Base-by-base conservation (phyloP, 2,888 invertebrate genomes). In the Cantharis nigra region DNA sequence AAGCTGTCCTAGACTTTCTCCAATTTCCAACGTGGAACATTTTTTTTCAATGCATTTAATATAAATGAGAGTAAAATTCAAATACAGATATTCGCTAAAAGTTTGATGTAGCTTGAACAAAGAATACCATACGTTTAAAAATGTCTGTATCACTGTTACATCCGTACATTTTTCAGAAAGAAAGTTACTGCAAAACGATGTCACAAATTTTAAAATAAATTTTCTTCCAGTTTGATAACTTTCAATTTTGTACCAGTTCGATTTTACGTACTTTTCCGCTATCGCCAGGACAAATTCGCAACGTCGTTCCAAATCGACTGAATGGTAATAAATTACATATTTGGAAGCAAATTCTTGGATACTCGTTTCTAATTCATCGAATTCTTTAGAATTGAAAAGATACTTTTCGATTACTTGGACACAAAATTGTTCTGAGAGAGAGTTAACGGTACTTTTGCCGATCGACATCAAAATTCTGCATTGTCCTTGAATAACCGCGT, bases 381-480 rank as follows among this genome's bases (percentile, higher is more conserved):
- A 14, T 9, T 63, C 11, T 3, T 20, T 20, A 3, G 62, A 69
- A 23, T 63, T 63, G 11, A 72, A 72, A 5, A 76, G 33, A 18
- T 76, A 16, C 9, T 67, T 26, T 18, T 65, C 18, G 3, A 75
- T 67, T n/a, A 75, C 26, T 63, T 67, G 33, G 5, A 10, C n/a
- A 11, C 75, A 75, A 11, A 75, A 71, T 9, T 71, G 62, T 4
- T 49, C 28, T 1, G 75, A 69, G n/a, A 75, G 49, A 2, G 13
- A 5, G 0, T 18, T 1, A 26, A 75, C 0, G 10, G n/a, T 64
- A 9, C 64, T 14, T 28, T n/a, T 11, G 2, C 23, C 71, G 16
- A 75, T 62, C 9, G 63, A 30, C 5, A 65, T 30, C 3, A 75
- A 20, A 18, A 75, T 23, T 62, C 65, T 13, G 13, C 65, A 33